Percentiles rank a stretch among this genome's conserved stretches.
Evolutionary conservation across 2,797 vertebrate species (phyloP).

Genomic region (Brachyalestes nurse): DNA sequence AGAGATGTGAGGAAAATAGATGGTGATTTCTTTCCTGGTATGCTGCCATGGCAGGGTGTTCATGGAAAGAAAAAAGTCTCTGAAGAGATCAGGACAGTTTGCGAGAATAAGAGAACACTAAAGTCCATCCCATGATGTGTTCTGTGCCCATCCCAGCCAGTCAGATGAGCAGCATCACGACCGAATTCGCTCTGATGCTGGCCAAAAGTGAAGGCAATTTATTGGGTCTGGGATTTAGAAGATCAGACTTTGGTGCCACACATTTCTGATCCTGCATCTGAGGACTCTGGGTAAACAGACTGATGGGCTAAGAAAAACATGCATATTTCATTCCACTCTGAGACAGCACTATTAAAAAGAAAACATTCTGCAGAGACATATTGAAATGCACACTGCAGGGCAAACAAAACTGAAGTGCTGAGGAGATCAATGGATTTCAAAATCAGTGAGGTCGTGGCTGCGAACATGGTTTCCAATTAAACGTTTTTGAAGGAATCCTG

Average conservation of each 20-base stretch:
- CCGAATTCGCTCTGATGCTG: conserved; percentile 72
- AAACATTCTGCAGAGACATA: conserved; percentile 58
- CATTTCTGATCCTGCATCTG: conserved; percentile 74
- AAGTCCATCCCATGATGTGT: conserved; percentile 31
- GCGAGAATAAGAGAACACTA: conserved; percentile 23
- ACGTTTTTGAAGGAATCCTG: background rate
- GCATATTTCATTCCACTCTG: conserved; percentile 71
- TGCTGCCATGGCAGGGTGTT: background rate
- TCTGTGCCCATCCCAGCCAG: background rate
- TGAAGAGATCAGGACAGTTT: conserved; percentile 30
- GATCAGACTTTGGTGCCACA: conserved; percentile 74
- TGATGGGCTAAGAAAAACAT: conserved; percentile 73
- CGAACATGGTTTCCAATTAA: conserved; percentile 25
- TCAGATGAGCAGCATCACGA: conserved; percentile 29
- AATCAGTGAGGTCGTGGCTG: conserved; percentile 34
- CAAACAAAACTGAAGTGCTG: conserved; percentile 46
- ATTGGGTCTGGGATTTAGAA: conserved; percentile 74
- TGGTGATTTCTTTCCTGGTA: background rate
- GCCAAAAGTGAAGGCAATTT: conserved; percentile 71
- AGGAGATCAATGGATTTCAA: conserved; percentile 56
- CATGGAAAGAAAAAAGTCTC: background rate
- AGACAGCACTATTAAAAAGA: conserved; percentile 65
- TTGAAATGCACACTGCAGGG: conserved; percentile 43
- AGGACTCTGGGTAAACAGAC: conserved; percentile 76
- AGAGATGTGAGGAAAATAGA: background rate